Evolutionary conservation across 1,140 invertebrate genomes (phyloP).

Genomic region (Neodiprion pinetum): DNA sequence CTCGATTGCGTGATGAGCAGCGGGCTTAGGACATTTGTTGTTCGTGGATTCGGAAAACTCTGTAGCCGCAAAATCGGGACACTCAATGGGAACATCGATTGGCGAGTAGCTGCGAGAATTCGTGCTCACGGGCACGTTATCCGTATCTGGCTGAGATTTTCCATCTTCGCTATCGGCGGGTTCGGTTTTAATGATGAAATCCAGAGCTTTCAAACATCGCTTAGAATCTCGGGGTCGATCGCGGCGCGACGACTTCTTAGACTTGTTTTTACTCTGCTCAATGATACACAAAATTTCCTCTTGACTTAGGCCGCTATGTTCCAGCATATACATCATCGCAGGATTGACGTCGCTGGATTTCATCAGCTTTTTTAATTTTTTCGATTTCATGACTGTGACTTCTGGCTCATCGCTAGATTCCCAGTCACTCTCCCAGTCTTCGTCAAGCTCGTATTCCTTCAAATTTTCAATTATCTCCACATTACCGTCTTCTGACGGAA

Average conservation of each 20-base stretch:
- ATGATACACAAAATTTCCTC: slow-evolving; percentile 68
- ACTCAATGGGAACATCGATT: too few relatives aligned
- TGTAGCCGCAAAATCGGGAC: too few relatives aligned
- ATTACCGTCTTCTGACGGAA: neutral
- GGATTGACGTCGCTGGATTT: slow-evolving; percentile 53
- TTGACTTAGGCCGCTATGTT: slow-evolving; percentile 76
- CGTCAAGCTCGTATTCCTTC: slow-evolving; percentile 49
- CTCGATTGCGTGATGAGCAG: too few relatives aligned
- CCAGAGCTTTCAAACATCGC: slow-evolving; percentile 31
- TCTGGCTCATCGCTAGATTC: neutral
- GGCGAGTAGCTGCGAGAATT: too few relatives aligned
- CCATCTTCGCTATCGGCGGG: slow-evolving; percentile 13
- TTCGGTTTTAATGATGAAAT: slow-evolving; percentile 52
- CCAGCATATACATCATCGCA: slow-evolving; percentile 72
- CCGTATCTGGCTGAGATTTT: too few relatives aligned
- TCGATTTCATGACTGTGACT: slow-evolving; percentile 38
- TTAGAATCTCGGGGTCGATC: neutral
- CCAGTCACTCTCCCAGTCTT: slow-evolving; percentile 47
- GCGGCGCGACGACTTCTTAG: slow-evolving; percentile 31
- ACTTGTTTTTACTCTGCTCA: slow-evolving; percentile 61
- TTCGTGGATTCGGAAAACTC: too few relatives aligned
- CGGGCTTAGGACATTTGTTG: too few relatives aligned
- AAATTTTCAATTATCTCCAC: slow-evolving; percentile 35
- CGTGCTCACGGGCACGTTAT: too few relatives aligned
- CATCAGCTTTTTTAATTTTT: slow-evolving; percentile 45